Conservation (phyloP, 2,888 invertebrate genomes). For the Drosophila tanythrix region DNA sequence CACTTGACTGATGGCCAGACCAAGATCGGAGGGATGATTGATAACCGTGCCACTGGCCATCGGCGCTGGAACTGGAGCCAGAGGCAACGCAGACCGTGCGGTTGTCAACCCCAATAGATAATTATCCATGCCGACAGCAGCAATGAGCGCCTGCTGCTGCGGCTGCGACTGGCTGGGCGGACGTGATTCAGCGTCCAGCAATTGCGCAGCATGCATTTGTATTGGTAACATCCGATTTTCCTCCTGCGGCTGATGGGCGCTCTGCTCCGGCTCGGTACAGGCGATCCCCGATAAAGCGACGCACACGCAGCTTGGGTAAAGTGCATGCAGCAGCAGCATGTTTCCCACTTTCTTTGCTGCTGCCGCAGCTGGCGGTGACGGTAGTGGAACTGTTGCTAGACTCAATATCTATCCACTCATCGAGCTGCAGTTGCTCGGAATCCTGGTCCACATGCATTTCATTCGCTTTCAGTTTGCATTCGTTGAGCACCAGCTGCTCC, state of each 20-base stretch:
- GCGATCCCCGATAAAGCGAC: too few relatives aligned
- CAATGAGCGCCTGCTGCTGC: constrained; percentile 29
- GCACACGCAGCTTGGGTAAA: too few relatives aligned
- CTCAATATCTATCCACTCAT: constrained; percentile 39
- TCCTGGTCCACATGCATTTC: not conserved
- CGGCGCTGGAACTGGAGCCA: constrained; percentile 4
- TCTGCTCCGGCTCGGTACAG: too few relatives aligned
- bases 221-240: too few relatives aligned
- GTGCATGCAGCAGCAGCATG: too few relatives aligned
- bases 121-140: constrained; percentile 36
- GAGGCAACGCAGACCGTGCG: not conserved
- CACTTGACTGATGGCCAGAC: constrained; percentile 66
- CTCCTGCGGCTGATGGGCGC: too few relatives aligned
- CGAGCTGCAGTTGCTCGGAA: constrained; percentile 6
- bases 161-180: not conserved
- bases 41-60: not conserved
- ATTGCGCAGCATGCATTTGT: too few relatives aligned
- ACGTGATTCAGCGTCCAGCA: too few relatives aligned
- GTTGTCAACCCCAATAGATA: constrained; percentile 18
- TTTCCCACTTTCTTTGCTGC: too few relatives aligned
- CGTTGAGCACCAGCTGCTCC: constrained; percentile 55
- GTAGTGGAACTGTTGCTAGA: not conserved
- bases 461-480: constrained; percentile 43
- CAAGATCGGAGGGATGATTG: constrained; percentile 46
- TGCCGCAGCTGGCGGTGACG: too few relatives aligned